Percentiles rank a stretch among this genome's conserved stretches.
These are phyloP conservation scores for Paralichthys olivaceus DNA, from an alignment of 2,113 vertebrate species.

Conservation along the genomic window DNA sequence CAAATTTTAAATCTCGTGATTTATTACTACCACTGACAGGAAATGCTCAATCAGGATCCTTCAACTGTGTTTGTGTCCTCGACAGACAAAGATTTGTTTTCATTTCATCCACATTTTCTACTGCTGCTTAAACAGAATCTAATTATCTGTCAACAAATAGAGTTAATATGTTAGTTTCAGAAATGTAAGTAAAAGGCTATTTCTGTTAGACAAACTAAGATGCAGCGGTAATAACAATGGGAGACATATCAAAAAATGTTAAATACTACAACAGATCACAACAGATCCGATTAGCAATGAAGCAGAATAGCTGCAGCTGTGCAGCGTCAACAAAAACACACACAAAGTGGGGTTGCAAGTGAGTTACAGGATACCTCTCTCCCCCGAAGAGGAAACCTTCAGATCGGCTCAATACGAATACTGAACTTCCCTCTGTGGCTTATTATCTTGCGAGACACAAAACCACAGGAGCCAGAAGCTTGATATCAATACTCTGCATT, in stretches of 20 bases:
- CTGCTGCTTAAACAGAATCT: background rate
- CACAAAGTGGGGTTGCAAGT: constrained; percentile 29
- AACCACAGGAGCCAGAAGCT: constrained; percentile 67
- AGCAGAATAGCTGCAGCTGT: constrained; percentile 47
- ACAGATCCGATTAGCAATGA: constrained; percentile 25
- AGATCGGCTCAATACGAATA: constrained; percentile 54
- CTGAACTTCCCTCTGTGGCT: constrained; percentile 68
- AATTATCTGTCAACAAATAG: constrained; percentile 7
- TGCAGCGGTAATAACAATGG: constrained; percentile 31
- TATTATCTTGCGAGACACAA: constrained; percentile 69
- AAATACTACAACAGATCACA: constrained; percentile 31
- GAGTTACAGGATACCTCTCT: constrained; percentile 40
- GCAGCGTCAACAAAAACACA: constrained; percentile 34
- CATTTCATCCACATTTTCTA: constrained; percentile 2
- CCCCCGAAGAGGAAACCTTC: constrained; percentile 47
- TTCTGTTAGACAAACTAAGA: constrained; percentile 17
- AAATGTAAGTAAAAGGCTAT: constrained; percentile 22
- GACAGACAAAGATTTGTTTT: background rate
- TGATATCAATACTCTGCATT: constrained; percentile 63
- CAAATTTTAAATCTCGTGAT: background rate
- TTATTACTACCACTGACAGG: background rate
- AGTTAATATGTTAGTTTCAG: background rate
- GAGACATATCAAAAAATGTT: constrained; percentile 5
- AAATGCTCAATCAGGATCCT: background rate
- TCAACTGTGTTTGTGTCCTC: constrained; percentile 3